A percentile compares a stretch with the other conserved stretches of the same genome.
Evolutionary conservation across 2,888 invertebrate genomes (phyloP).

Genomic region (Zygaena filipendulae): DNA sequence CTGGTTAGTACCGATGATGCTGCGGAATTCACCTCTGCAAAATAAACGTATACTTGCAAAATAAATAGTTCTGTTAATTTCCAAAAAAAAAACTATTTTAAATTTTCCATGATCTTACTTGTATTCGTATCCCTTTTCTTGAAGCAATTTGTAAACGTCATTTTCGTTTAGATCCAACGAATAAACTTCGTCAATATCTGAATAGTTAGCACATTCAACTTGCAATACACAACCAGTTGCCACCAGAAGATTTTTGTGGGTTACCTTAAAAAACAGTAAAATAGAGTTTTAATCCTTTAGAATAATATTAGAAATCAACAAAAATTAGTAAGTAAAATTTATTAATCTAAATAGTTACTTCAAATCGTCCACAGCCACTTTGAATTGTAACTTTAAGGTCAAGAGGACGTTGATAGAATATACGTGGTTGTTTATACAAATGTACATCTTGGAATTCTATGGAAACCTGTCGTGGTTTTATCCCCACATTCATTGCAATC

Average conservation of each 20-base stretch:
- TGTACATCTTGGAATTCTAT: conserved; percentile 75
- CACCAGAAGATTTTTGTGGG: conserved; percentile 23
- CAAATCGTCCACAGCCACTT: conserved; percentile 70
- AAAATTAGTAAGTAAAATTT: too few relatives aligned
- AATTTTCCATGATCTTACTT: too few relatives aligned
- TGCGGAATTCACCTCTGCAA: conserved; percentile 31
- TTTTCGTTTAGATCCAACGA: conserved; percentile 19
- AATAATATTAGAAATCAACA: too few relatives aligned
- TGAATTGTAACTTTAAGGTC: conserved; percentile 68
- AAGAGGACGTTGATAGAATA: conserved; percentile 56
- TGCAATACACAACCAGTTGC: conserved; percentile 27
- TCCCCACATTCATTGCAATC: conserved; percentile 66
- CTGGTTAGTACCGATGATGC: conserved; percentile 24
- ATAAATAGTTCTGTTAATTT: too few relatives aligned
- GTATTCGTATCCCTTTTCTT: conserved; percentile 26
- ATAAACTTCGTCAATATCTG: conserved; percentile 1
- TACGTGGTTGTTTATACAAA: conserved; percentile 70
- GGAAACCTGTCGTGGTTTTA: conserved; percentile 71
- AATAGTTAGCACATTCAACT: neutral
- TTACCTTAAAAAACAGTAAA: conserved; percentile 24
- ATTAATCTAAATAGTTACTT: conserved; percentile 36
- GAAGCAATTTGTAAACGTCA: conserved; percentile 28
- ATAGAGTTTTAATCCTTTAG: neutral
- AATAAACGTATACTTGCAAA: conserved; percentile 7
- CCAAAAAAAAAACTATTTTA: too few relatives aligned